Conservation (phyloP, 2,888 invertebrate genomes). For the Myathropa florea region DNA sequence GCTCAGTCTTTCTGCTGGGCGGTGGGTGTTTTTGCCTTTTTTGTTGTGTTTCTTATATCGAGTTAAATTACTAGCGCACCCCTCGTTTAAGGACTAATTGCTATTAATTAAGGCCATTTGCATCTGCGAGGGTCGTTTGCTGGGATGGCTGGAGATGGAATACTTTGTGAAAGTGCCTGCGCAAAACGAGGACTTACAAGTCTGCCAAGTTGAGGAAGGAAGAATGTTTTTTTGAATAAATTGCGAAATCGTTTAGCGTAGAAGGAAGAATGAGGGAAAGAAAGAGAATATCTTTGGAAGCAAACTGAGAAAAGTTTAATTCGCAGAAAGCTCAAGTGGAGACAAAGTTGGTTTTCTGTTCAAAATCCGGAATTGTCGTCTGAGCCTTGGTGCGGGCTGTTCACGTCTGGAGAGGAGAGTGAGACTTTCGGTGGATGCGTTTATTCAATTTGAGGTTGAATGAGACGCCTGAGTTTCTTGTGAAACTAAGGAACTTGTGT, state of each 20-base stretch:
- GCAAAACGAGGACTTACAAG: constrained; percentile 8
- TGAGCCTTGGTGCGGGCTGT: background rate
- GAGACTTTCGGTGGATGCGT: too few species aligned
- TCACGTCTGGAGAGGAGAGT: background rate
- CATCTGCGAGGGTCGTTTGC: constrained; percentile 11
- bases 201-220: background rate
- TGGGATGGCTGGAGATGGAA: background rate
- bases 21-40: constrained; percentile 2
- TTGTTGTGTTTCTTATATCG: background rate
- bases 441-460: too few species aligned
- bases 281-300: too few species aligned
- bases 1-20: constrained; percentile 6
- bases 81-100: constrained; percentile 66
- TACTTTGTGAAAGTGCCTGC: constrained; percentile 20
- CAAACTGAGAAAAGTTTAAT: background rate
- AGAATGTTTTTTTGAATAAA: background rate
- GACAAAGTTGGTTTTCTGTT: background rate
- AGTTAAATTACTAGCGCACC: constrained; percentile 52
- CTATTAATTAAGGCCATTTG: constrained; percentile 67
- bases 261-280: too few species aligned
- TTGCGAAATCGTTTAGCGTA: background rate
- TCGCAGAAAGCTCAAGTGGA: background rate
- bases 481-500: too few species aligned
- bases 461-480: too few species aligned
- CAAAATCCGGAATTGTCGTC: background rate